Conservation (phyloP, 2,888 invertebrate genomes). For the Caenorhabditis afra region DNA sequence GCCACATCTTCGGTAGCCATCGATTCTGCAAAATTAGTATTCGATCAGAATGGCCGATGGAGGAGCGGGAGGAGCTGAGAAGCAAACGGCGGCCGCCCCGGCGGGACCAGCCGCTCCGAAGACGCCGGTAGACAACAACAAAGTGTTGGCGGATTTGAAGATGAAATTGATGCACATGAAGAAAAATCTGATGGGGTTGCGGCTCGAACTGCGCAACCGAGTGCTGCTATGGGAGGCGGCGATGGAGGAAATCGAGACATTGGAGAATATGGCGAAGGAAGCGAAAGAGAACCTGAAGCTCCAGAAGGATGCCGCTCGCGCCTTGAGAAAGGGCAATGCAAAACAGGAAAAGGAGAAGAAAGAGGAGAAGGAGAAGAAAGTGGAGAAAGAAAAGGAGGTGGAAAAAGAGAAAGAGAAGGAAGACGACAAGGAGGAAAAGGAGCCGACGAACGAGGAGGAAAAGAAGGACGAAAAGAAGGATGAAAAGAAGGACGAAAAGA, state of each 20-base stretch:
- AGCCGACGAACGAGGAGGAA: slow-evolving; percentile 6
- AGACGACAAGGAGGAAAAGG: not conserved
- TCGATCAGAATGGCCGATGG: slow-evolving; percentile 15
- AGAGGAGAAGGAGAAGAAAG: slow-evolving; percentile 1
- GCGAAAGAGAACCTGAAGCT: not conserved
- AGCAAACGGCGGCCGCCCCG: not conserved
- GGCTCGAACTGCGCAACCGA: slow-evolving; percentile 21
- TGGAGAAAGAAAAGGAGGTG: not conserved
- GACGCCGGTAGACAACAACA: slow-evolving; percentile 5
- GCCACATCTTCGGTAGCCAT: slow-evolving; percentile 39
- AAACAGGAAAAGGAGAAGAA: slow-evolving; percentile 2
- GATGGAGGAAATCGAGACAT: slow-evolving; percentile 20
- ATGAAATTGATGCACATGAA: slow-evolving; percentile 29
- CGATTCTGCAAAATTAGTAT: slow-evolving; percentile 4
- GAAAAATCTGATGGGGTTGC: slow-evolving; percentile 7
- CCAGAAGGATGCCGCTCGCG: slow-evolving; percentile 4
- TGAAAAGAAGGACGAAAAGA: not conserved
- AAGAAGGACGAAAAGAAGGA: not conserved
- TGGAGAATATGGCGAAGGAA: slow-evolving; percentile 26
- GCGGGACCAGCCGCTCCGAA: not conserved
- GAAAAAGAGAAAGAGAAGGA: not conserved
- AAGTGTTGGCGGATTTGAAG: slow-evolving; percentile 26
- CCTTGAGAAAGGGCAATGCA: slow-evolving; percentile 12
- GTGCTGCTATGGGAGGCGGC: slow-evolving; percentile 39
- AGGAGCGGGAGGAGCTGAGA: not conserved